Conservation (phyloP, 2,888 invertebrate genomes). For the Leuctra nigra region DNA sequence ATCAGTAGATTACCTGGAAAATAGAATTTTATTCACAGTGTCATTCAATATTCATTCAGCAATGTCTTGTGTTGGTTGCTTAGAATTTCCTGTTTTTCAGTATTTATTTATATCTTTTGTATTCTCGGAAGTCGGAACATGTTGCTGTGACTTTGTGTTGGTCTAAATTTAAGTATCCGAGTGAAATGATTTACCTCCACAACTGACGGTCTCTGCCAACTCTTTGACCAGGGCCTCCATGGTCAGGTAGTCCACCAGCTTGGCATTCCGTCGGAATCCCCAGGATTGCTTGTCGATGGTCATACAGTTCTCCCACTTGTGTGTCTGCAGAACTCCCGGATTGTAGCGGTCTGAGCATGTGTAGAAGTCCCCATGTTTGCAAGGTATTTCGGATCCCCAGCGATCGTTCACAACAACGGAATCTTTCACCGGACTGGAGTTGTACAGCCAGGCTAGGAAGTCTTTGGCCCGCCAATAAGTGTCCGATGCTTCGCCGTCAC, state of each 20-base stretch:
- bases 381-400: slow-evolving; percentile 76
- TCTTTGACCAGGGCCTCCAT: slow-evolving; percentile 60
- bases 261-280: slow-evolving; percentile 74
- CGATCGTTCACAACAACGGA: slow-evolving; percentile 89
- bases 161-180: too few species aligned
- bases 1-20: slow-evolving; percentile 70
- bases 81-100: too few species aligned
- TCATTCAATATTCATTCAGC: too few species aligned
- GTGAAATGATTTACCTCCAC: too few species aligned
- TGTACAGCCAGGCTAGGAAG: slow-evolving; percentile 87
- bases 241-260: slow-evolving; percentile 58
- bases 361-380: slow-evolving; percentile 83
- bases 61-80: too few species aligned
- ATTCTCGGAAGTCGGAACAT: too few species aligned
- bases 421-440: slow-evolving; percentile 82
- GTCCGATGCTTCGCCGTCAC: slow-evolving; percentile 85
- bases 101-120: too few species aligned
- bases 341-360: slow-evolving; percentile 68
- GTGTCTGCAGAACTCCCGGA: slow-evolving; percentile 53
- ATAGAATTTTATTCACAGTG: too few species aligned
- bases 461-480: slow-evolving; percentile 78
- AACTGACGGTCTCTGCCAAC: slow-evolving; percentile 72
- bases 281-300: slow-evolving; percentile 82
- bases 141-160: too few species aligned
- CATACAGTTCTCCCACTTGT: slow-evolving; percentile 96